Conservation (phyloP, 1,140 invertebrate species). For the Hypsibius dujardini region DNA sequence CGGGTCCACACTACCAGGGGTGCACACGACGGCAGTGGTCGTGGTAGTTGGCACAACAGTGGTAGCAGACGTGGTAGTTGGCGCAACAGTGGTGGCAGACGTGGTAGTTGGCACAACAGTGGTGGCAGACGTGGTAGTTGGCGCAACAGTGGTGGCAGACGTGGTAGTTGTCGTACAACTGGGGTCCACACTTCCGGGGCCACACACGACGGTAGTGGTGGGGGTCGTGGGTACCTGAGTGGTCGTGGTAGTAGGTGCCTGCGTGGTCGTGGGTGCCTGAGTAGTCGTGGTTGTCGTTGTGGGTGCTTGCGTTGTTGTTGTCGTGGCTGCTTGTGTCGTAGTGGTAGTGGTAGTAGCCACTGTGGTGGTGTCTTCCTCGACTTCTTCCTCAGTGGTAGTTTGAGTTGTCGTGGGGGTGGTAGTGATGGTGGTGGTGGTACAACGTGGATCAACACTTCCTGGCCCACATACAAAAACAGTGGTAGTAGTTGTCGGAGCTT, state of each 20-base stretch:
- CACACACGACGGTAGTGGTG: too few species aligned
- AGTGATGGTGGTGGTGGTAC: not conserved
- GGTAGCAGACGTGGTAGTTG: not conserved
- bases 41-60: not conserved
- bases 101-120: too few species aligned
- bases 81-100: too few species aligned
- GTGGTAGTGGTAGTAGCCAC: not conserved
- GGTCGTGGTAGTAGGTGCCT: conserved; percentile 12
- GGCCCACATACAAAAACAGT: too few species aligned
- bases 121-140: too few species aligned
- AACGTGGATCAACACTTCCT: not conserved
- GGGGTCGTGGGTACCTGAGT: too few species aligned
- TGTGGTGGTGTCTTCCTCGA: not conserved
- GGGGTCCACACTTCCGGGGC: too few species aligned
- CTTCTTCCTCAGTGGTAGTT: too few species aligned
- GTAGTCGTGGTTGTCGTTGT: not conserved
- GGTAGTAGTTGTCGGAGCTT: not conserved
- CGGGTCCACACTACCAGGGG: too few species aligned
- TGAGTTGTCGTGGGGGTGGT: not conserved
- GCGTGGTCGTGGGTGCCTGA: not conserved
- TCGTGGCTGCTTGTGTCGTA: not conserved
- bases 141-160: too few species aligned
- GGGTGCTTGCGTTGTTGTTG: not conserved
- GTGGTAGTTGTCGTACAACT: too few species aligned
- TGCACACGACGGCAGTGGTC: not conserved